A percentile compares a stretch with the other conserved stretches of the same genome.
Evolutionary conservation across 1,140 invertebrate genomes (phyloP).

Genomic region (Drosophila saltans): DNA sequence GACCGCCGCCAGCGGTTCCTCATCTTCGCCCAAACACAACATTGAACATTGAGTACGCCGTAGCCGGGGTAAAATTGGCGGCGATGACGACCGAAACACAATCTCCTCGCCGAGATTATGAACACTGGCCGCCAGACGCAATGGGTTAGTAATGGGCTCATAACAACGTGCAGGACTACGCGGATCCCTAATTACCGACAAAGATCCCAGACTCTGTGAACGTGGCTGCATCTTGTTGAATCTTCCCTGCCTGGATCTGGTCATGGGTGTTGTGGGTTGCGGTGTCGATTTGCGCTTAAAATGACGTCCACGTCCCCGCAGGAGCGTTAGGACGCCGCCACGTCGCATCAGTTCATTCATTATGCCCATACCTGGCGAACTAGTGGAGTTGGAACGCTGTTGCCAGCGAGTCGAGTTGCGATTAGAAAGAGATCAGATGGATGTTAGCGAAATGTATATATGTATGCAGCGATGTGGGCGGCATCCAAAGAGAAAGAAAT

Average conservation of each 20-base stretch:
- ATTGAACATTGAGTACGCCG: constrained; percentile 73
- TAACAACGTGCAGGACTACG: constrained; percentile 74
- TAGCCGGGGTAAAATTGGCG: constrained; percentile 55
- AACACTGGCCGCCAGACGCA: constrained; percentile 75
- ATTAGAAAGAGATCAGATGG: constrained; percentile 10
- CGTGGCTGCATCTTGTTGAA: constrained; percentile 73
- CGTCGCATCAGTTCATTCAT: constrained; percentile 77
- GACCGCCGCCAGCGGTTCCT: constrained; percentile 32
- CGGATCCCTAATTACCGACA: constrained; percentile 77
- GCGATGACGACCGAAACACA: constrained; percentile 25
- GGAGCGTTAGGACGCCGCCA: constrained; percentile 72
- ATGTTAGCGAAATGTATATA: constrained; percentile 29
- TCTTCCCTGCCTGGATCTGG: constrained; percentile 55
- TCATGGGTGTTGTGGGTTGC: constrained; percentile 71
- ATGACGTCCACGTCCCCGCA: constrained; percentile 69
- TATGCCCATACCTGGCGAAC: constrained; percentile 74
- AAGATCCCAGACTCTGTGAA: constrained; percentile 78
- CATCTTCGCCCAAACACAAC: constrained; percentile 72
- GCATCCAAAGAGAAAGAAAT: constrained; percentile 58
- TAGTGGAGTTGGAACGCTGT: constrained; percentile 74
- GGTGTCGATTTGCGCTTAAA: constrained; percentile 80
- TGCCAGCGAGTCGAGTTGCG: constrained; percentile 15
- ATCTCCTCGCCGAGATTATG: constrained; percentile 70
- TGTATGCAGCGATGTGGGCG: constrained; percentile 29
- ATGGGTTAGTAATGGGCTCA: constrained; percentile 80